Evolutionary conservation across 2,113 vertebrate genomes (phyloP), one percentile per base, ranked within the genome.

Genomic region (Pollimyrus isidori): DNA sequence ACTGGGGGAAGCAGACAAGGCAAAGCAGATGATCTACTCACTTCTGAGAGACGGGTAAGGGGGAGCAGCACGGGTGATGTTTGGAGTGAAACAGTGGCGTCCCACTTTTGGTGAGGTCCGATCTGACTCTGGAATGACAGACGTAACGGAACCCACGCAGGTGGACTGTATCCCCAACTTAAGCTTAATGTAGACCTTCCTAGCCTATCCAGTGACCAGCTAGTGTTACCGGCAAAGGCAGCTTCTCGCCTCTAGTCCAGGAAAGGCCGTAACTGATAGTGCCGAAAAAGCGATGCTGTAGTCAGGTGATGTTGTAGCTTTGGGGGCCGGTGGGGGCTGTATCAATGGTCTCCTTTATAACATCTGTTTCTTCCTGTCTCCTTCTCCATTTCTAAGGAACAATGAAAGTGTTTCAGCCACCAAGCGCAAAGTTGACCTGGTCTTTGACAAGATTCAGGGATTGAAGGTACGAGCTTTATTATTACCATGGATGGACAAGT

Each of bases 41-140:
- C 96, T 97, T 92, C 93, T 99, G 73, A 97, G 95, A 92, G 96
- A 98, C 23, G 97, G 98, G 98, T 99, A 94, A 95, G 49, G 5
- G 17, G 21, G 15, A 87, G 48, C 4, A 4, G 58, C n/a, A 9
- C 13, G 39, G 58, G 58, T 65, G 19, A 19, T 19, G 50, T 30
- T 35, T 7, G 21, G 76, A 35, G n/a, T 17, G 30, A 46, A 11
- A 21, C 23, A 30, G 4, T 39, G 21, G 21, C 46, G 11, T 2
- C 48, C 49, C 30, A n/a, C 23, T 30, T 35, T 89, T 35, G 15
- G 69, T 30, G 73, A 52, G 46, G 69, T 48, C 87, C n/a, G 13
- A 62, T 86, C n/a, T 50, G 45, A 10, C 48, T 52, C 73, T 89
- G 35, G 15, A 82, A 80, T 48, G 69, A 21, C 46, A 21, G 35